Conservation (phyloP, 2,113 vertebrate species). For the Pithys albifrons region DNA sequence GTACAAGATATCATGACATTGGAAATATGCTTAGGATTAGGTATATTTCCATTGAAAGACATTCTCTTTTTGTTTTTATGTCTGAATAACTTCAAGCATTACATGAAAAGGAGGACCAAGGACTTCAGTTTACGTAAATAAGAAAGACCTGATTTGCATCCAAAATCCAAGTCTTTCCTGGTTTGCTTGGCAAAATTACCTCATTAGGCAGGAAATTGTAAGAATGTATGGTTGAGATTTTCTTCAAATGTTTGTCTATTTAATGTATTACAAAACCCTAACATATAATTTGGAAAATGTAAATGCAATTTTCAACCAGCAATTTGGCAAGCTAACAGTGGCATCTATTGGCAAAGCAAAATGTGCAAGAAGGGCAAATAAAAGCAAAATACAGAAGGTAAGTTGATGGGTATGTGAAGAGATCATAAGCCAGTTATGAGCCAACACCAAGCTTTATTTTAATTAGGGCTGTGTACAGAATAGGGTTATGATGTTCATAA, state of each 20-base stretch:
- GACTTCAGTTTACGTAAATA: not conserved
- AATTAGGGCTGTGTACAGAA: not conserved
- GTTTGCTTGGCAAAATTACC: not conserved
- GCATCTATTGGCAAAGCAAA: not conserved
- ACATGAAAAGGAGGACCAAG: not conserved
- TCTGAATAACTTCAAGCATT: not conserved
- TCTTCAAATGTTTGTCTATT: not conserved
- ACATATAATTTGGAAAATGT: not conserved
- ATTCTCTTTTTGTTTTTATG: not conserved
- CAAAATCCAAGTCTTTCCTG: not conserved
- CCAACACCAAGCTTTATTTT: not conserved
- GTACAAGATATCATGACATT: not conserved
- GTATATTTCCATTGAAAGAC: not conserved
- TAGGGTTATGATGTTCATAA: not conserved
- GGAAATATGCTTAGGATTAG: not conserved
- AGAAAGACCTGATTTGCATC: not conserved
- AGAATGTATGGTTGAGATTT: not conserved
- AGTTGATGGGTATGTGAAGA: not conserved
- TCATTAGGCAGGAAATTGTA: not conserved
- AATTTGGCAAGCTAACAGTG: not conserved
- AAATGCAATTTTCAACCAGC: not conserved
- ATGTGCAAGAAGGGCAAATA: conserved; percentile 5
- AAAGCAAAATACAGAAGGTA: not conserved
- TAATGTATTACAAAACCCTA: not conserved
- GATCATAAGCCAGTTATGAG: not conserved